Conservation (phyloP, 2,797 vertebrate genomes). For the Ptychobarbus kaznakovi region DNA sequence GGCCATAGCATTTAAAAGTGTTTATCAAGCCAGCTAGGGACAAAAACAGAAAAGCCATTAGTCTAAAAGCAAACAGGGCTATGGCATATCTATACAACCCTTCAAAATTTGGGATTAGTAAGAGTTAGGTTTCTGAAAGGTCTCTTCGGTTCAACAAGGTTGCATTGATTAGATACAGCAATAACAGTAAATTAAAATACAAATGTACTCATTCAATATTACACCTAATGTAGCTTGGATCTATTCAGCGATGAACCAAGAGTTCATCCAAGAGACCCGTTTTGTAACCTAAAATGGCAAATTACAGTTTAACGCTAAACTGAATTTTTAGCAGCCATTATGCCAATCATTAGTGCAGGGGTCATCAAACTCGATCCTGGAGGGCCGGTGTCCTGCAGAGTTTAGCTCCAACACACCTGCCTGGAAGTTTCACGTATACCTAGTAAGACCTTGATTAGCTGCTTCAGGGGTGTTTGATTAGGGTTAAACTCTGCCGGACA, state of each 20-base stretch:
- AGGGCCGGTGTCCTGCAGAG: too few species aligned
- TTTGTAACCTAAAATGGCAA: not conserved
- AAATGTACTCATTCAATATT: not conserved
- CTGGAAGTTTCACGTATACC: too few species aligned
- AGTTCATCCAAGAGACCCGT: too few species aligned
- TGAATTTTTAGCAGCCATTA: not conserved
- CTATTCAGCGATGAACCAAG: too few species aligned
- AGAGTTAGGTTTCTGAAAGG: not conserved
- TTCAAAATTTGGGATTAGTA: not conserved
- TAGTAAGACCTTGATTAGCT: too few species aligned
- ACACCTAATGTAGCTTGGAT: not conserved
- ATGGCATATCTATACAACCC: not conserved
- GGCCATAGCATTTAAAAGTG: constrained; percentile 96
- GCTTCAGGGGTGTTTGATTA: too few species aligned
- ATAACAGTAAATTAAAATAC: not conserved
- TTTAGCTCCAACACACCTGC: too few species aligned
- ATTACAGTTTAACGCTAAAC: not conserved
- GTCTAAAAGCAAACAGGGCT: not conserved
- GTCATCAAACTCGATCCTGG: too few species aligned
- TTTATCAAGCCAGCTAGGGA: constrained; percentile 91
- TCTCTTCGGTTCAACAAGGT: not conserved
- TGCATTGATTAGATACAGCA: not conserved
- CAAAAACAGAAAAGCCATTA: not conserved
- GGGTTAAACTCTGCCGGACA: too few species aligned
- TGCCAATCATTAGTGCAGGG: not conserved